A percentile compares a stretch with the other conserved stretches of the same genome.
Conservation (phyloP, 2,888 invertebrate genomes). For the Tanytarsus gracilentus region DNA sequence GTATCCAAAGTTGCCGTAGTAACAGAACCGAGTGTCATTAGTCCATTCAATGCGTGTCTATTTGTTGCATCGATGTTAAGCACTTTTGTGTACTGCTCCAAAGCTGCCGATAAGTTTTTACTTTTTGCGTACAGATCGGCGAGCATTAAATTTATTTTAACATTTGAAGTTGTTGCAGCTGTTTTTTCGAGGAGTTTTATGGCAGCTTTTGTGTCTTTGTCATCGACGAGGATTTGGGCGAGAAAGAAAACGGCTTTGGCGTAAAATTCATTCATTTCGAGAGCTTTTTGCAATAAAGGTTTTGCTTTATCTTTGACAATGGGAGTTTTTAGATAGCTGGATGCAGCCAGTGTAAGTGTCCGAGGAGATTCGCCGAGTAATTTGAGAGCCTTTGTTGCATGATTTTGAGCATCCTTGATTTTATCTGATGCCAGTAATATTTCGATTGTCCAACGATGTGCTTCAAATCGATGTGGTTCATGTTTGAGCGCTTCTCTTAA, state of each 20-base stretch:
- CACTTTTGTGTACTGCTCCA: slow-evolving; percentile 24
- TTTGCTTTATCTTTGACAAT: slow-evolving; percentile 49
- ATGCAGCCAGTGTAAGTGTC: slow-evolving; percentile 64
- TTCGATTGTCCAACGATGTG: slow-evolving; percentile 68
- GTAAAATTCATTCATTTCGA: slow-evolving; percentile 61
- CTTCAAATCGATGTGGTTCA: slow-evolving; percentile 48
- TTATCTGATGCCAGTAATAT: slow-evolving; percentile 61
- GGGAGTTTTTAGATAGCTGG: slow-evolving; percentile 60
- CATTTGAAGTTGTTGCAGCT: slow-evolving; percentile 37
- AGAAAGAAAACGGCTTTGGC: slow-evolving; percentile 63
- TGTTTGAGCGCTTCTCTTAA: slow-evolving; percentile 36
- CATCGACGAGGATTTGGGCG: slow-evolving; percentile 59
- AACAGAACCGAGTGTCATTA: slow-evolving; percentile 38
- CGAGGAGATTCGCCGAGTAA: slow-evolving; percentile 62
- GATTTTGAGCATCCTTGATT: slow-evolving; percentile 60
- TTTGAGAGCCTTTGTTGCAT: slow-evolving; percentile 62
- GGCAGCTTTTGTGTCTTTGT: slow-evolving; percentile 56
- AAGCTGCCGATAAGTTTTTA: slow-evolving; percentile 6
- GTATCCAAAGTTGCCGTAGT: slow-evolving; percentile 33
- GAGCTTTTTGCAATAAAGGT: slow-evolving; percentile 60
- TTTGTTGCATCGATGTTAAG: slow-evolving; percentile 39
- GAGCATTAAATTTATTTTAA: slow-evolving; percentile 12
- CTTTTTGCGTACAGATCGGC: slow-evolving; percentile 22
- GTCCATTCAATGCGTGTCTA: slow-evolving; percentile 38
- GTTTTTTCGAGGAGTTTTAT: slow-evolving; percentile 59